Conservation (phyloP, 2,797 vertebrate species). For the Remorina albescens region DNA sequence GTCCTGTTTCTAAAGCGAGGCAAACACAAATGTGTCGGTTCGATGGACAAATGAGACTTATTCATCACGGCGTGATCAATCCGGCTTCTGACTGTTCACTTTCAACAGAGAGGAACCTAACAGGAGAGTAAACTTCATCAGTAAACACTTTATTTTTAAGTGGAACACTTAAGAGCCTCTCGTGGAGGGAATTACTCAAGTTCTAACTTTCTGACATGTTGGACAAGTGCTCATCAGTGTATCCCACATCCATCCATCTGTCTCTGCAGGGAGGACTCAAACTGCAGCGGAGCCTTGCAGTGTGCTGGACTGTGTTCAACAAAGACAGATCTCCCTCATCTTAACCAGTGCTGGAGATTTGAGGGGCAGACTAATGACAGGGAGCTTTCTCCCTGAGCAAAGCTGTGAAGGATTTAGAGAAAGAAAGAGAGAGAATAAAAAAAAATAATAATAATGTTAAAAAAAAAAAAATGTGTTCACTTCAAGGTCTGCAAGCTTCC, state of each 20-base stretch:
- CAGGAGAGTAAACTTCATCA: not conserved
- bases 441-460: too few species aligned
- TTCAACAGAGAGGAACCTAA: not conserved
- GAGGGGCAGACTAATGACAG: conserved; percentile 67
- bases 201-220: conserved; percentile 71
- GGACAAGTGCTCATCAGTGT: conserved; percentile 71
- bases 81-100: not conserved
- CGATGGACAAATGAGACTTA: not conserved
- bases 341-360: conserved; percentile 52
- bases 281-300: conserved; percentile 59
- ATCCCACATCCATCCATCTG: conserved; percentile 62
- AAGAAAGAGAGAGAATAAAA: too few species aligned
- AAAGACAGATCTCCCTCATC: conserved; percentile 69
- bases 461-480: conserved; percentile 43
- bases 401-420: conserved; percentile 51
- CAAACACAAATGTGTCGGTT: not conserved
- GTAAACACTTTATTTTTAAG: not conserved
- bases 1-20: not conserved
- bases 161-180: conserved; percentile 1
- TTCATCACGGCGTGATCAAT: not conserved
- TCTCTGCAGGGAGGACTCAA: conserved; percentile 63
- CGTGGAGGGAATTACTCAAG: conserved; percentile 26
- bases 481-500: conserved; percentile 57
- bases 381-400: conserved; percentile 59
- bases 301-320: conserved; percentile 57